A percentile compares a stretch with the other conserved stretches of the same genome.
These are phyloP conservation scores for Plusia festucae DNA, from an alignment of 2,888 invertebrate genomes.

Conservation along the genomic window DNA sequence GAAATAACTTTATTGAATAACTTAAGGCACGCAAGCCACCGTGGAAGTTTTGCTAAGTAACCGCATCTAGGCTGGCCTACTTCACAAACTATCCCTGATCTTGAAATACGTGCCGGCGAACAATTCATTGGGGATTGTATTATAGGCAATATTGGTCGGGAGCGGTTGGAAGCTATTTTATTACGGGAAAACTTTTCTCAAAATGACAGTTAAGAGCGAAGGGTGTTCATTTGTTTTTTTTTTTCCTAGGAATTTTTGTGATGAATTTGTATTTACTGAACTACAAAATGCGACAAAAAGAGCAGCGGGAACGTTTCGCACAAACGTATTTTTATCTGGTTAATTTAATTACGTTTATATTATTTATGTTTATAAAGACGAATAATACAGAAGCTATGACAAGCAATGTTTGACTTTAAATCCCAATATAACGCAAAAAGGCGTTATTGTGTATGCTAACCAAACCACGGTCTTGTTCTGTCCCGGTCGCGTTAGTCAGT, in stretches of 20 bases:
- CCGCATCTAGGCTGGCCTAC: conserved; percentile 1
- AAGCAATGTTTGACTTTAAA: too few species aligned
- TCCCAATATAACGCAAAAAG: too few species aligned
- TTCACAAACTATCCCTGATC: conserved; percentile 7
- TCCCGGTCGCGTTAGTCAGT: too few species aligned
- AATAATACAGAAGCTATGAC: too few species aligned
- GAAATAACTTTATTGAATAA: conserved; percentile 7
- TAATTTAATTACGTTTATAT: too few species aligned
- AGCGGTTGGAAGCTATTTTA: neutral
- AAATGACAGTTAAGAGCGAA: neutral
- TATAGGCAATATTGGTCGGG: neutral
- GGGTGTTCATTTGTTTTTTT: neutral
- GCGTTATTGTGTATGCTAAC: too few species aligned
- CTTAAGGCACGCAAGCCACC: conserved; percentile 3
- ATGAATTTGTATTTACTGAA: too few species aligned
- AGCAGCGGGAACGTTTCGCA: too few species aligned
- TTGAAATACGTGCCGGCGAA: conserved; percentile 8
- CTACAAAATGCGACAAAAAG: neutral
- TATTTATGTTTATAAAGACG: too few species aligned
- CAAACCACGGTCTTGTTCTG: too few species aligned
- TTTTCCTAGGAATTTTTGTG: neutral
- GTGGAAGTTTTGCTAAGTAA: conserved; percentile 5
- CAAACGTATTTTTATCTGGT: too few species aligned
- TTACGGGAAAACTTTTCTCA: neutral
- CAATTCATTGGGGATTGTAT: conserved; percentile 8